A percentile compares a stretch with the other conserved stretches of the same genome.
Evolutionary conservation across 2,113 vertebrate genomes (phyloP).

Genomic region (Prolemur simus): DNA sequence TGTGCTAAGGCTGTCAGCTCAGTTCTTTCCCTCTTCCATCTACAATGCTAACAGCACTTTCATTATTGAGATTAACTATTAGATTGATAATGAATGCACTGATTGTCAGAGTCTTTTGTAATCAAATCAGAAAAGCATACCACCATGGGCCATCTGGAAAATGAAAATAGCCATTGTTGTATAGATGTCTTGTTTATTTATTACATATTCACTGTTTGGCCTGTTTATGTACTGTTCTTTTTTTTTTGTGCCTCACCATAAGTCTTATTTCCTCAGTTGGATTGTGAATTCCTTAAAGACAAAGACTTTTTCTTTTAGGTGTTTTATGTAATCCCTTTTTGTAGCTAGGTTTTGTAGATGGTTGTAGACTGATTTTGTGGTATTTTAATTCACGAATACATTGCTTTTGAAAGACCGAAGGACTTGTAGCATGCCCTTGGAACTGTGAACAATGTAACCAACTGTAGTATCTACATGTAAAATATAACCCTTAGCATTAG

Average conservation of each 20-base stretch:
- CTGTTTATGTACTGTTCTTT: not conserved
- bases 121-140: not conserved
- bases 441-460: not conserved
- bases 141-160: not conserved
- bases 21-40: not conserved
- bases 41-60: not conserved
- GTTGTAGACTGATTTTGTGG: not conserved
- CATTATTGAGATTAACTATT: not conserved
- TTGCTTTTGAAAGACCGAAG: not conserved
- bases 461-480: not conserved
- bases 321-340: not conserved
- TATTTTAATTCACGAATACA: not conserved
- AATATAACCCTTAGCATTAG: not conserved
- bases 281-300: not conserved
- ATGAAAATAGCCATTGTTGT: not conserved
- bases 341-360: not conserved
- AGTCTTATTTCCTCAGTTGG: not conserved
- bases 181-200: not conserved
- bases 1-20: not conserved
- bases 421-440: not conserved
- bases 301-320: not conserved
- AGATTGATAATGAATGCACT: not conserved
- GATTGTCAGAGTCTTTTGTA: conserved; percentile 40
- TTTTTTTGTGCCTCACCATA: not conserved
- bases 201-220: not conserved